phyloP scores from a whole-genome alignment of 2,888 invertebrate genomes.

The Subacronicta megacephala region DNA sequence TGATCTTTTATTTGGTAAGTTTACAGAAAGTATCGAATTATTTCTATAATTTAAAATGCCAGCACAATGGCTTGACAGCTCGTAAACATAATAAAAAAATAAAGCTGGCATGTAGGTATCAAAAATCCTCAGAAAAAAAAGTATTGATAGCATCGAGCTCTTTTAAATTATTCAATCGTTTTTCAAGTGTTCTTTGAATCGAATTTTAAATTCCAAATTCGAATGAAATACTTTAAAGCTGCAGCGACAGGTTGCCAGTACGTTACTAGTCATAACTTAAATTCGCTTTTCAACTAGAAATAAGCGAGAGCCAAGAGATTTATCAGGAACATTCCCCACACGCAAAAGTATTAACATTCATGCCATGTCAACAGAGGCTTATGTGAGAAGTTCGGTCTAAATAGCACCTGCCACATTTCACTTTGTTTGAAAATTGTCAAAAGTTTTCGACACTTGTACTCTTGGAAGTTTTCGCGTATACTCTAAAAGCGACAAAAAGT shows the following conservation, averaged over 20 bases:
- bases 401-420: conserved; percentile 65
- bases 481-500: conserved; percentile 34
- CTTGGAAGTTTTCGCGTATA: conserved; percentile 40
- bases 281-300: conserved; percentile 33
- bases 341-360: conserved; percentile 64
- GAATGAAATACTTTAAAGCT: neutral
- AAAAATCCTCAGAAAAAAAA: too few species aligned
- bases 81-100: too few species aligned
- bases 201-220: conserved; percentile 5
- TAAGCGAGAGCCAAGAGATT: conserved; percentile 36
- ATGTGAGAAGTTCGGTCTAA: conserved; percentile 60
- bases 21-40: too few species aligned
- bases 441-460: conserved; percentile 59
- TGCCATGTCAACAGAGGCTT: conserved; percentile 54
- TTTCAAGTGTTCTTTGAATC: neutral
- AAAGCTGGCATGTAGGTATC: too few species aligned
- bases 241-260: conserved; percentile 3
- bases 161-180: too few species aligned
- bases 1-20: too few species aligned
- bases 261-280: conserved; percentile 6
- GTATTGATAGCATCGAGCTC: too few species aligned
- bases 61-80: too few species aligned
- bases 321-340: conserved; percentile 47
- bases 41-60: too few species aligned
- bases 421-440: conserved; percentile 64